These are phyloP conservation scores for Scaptodrosophila latifasciaeformis DNA, from an alignment of 2,888 invertebrate genomes.

Conservation along the genomic window DNA sequence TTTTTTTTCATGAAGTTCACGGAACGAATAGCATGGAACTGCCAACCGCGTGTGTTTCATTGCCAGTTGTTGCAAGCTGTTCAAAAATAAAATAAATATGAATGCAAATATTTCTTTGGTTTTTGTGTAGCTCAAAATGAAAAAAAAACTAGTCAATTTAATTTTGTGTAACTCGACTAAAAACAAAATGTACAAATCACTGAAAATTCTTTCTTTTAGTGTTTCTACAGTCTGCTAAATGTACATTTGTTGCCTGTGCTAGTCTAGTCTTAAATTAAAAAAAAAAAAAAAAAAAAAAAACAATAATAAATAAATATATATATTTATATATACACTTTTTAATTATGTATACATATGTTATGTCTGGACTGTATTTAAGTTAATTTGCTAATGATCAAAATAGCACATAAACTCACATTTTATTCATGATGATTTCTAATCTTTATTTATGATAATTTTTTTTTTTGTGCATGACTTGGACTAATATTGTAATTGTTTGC, in stretches of 20 bases:
- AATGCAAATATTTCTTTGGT: slow-evolving; percentile 6
- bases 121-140: neutral
- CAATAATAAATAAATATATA: too few relatives aligned
- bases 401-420: slow-evolving; percentile 12
- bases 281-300: too few relatives aligned
- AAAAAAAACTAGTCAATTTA: slow-evolving; percentile 4
- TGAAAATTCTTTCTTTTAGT: too few relatives aligned
- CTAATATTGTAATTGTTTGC: slow-evolving; percentile 56
- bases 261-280: slow-evolving; percentile 41
- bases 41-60: slow-evolving; percentile 16
- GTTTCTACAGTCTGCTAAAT: too few relatives aligned
- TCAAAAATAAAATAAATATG: neutral
- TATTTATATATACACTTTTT: too few relatives aligned
- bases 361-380: too few relatives aligned
- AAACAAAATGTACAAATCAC: too few relatives aligned
- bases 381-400: too few relatives aligned
- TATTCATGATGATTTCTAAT: slow-evolving; percentile 6
- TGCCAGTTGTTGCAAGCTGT: slow-evolving; percentile 13
- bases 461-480: slow-evolving; percentile 51
- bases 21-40: slow-evolving; percentile 20
- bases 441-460: slow-evolving; percentile 16
- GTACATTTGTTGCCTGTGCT: slow-evolving; percentile 43
- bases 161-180: too few relatives aligned
- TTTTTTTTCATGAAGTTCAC: too few relatives aligned
- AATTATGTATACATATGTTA: too few relatives aligned